Base-by-base conservation (phyloP, 2,888 invertebrate genomes). In the Ophraella communa region DNA sequence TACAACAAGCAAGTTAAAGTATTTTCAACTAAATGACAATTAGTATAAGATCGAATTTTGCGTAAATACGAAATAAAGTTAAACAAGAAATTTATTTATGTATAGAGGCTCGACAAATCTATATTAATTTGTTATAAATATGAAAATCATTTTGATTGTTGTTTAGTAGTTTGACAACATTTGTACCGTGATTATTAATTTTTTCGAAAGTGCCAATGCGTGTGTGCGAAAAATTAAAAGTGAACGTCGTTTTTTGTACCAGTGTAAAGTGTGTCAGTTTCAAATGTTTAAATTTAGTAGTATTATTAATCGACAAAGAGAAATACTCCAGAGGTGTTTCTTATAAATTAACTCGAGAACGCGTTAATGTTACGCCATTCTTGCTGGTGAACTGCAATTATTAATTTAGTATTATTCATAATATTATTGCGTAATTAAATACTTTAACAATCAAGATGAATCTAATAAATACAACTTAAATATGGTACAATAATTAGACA, bases 71-170 rank as follows among this genome's bases (percentile, higher is more conserved):
- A 69, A n/a, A 66, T 69, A 64, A 77, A 79, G 77, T 78, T 78
- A 79, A 79, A 78, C 76, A 76, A 78, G 76, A 76, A 71, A 69
- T 71, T 73, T 73, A 77, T 77, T 78, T 77, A 75, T 78, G 72
- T 5, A 72, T 51, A 51, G 21, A 51, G 23, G 68, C 67, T 65
- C 66, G 62, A 72, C 73, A 70, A 74, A 73, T 74, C 69, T 77
- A 74, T 77, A 78, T 79, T 77, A 80, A 80, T 79, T 70, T 76
- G 79, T 80, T 78, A 80, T 80, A 81, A 80, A 81, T 81, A 80
- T 80, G 74, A 79, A 77, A 73, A 76, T 75, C 77, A 78, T 79
- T 79, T 77, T 79, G 78, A 78, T 79, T 77, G 73, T 77, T 75
- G 73, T 71, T 78, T 76, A 80, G 79, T 79, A 72, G 73, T 77